Base-by-base conservation (phyloP, 2,113 vertebrate species). In the Nannobrachium achirus region DNA sequence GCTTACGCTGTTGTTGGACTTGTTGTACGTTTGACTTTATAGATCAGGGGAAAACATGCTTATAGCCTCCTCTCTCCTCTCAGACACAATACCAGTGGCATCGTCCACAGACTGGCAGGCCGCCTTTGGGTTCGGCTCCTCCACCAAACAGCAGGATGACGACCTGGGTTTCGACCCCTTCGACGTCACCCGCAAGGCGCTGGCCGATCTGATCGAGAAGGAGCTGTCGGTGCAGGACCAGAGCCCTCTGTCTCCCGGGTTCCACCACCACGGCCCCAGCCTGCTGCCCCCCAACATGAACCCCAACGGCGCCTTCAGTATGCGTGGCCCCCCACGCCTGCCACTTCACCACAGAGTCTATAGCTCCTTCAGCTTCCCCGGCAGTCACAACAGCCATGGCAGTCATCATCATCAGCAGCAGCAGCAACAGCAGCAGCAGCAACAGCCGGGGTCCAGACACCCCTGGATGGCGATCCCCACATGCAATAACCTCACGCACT, bases 61-160 rank as follows among this genome's bases (percentile, higher is more conserved):
- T 15, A 40, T 50, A 11, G 10, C 7, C 62, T 16, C 56, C 59
- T 10, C 45, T 61, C 46, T 38, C 15, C 18, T 58, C 59, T 52
- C 91, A 99, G 98, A 99, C 93, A 98, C 97, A 85, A 99, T 99
- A 88, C 98, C 97, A 71, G 98, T 99, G 76, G 95, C 97, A 10
- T 99, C 97, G 44, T 98, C 97, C 75, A 99, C 98, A 92, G 98
- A 99, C 94, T 99, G 98, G 97, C 98, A 99, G 94, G 98, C 97
- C 9, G 98, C 97, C 9, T 99, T 99, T 72, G 98, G 98, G 82
- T 99, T 98, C 78, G 97, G 98, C 89, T 98, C 97, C 67, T 99
- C 98, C 77, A 96, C 78, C 74, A 93, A 92, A 83, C 92, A 98
- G 91, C 96, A 97, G 93, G 98, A 99, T 84, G 98, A 99, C 63